phyloP scores from a whole-genome alignment of 2,888 invertebrate species.

The Sinelater perroti region DNA sequence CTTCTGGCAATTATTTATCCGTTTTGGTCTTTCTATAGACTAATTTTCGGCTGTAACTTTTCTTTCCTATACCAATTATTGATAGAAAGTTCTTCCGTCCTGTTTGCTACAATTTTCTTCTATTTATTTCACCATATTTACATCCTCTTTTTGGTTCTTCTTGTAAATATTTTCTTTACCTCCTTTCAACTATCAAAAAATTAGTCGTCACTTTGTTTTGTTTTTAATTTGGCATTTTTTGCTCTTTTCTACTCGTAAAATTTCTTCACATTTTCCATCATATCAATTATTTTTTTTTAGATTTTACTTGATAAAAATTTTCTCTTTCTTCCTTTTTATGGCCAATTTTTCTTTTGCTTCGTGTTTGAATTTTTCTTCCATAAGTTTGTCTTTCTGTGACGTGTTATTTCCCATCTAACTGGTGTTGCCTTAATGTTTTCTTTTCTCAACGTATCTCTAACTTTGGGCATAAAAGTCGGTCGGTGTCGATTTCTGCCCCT shows the following conservation, averaged over 20 bases:
- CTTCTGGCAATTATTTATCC: neutral
- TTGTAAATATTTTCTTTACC: neutral
- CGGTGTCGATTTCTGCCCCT: constrained; percentile 1
- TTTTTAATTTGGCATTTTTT: neutral
- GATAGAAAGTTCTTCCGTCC: neutral
- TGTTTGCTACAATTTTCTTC: neutral
- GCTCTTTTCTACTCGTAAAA: neutral
- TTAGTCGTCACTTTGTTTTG: neutral
- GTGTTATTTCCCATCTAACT: neutral
- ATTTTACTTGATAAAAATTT: constrained; percentile 1
- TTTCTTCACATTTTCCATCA: neutral
- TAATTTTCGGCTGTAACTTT: neutral
- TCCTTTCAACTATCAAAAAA: neutral
- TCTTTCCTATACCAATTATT: neutral
- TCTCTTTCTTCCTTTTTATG: neutral
- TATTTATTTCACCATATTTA: neutral
- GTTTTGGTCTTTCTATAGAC: neutral
- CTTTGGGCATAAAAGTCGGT: too few relatives aligned
- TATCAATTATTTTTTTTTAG: neutral
- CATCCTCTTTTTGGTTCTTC: neutral
- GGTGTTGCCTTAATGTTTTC: neutral
- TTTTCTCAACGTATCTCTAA: constrained; percentile 4
- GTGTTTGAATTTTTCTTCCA: constrained; percentile 3
- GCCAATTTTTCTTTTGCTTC: constrained; percentile 1
- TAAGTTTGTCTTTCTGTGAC: neutral